Conservation (phyloP, 2,797 vertebrate genomes). For the Nasua narica region DNA sequence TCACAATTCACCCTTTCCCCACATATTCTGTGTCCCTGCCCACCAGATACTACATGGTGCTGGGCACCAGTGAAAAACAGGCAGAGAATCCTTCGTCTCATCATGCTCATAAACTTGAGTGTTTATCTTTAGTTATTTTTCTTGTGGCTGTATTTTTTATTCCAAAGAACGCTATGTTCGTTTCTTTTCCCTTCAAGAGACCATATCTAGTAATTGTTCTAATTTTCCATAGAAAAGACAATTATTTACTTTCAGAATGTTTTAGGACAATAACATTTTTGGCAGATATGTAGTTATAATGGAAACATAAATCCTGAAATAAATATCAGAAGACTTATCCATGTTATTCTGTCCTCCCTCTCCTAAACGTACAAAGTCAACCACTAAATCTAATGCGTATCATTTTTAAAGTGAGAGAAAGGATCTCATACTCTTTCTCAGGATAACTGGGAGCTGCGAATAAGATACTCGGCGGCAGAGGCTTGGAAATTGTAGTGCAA, state of each 20-base stretch:
- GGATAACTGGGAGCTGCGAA: background rate
- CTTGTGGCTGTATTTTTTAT: background rate
- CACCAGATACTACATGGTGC: accelerated
- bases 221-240: background rate
- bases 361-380: background rate
- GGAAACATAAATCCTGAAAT: background rate
- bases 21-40: accelerated
- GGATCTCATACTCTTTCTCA: too few relatives aligned
- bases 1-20: accelerated
- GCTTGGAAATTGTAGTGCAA: accelerated
- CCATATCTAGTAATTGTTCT: background rate
- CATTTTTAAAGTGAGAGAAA: background rate
- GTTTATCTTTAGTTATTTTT: background rate
- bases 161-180: background rate
- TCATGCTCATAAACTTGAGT: background rate
- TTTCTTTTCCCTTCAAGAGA: background rate
- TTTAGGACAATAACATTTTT: background rate
- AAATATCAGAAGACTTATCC: background rate
- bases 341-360: background rate
- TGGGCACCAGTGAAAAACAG: accelerated
- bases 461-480: accelerated
- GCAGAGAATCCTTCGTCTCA: accelerated
- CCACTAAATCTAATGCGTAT: too few relatives aligned
- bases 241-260: background rate
- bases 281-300: background rate